Base-by-base conservation (phyloP, 2,113 vertebrate genomes). In the Brachypteracias leptosomus region DNA sequence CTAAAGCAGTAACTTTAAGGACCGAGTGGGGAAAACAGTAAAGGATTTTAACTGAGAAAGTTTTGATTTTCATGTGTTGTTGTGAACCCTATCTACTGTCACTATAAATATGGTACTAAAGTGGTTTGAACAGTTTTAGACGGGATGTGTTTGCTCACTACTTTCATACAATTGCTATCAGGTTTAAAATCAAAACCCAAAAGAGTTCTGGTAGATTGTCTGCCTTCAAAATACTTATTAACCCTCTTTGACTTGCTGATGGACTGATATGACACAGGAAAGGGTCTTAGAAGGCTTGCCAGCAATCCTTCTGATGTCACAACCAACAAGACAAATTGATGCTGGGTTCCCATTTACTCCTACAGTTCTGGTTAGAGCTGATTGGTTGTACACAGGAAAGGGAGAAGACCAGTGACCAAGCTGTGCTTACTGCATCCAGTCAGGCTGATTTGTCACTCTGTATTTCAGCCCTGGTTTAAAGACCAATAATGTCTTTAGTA, bases 391-490 rank as follows among this genome's bases (percentile, higher is more conserved):
- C 24, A 4, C 19, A 42, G 78, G 40, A 84, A 78, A 68, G 54
- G 36, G 59, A 86, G 68, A 88, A 84, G 66, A 75, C 36, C 59
- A 68, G 47, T 47, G 72, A 40, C 68, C 68, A 71, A 49, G 44
- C 57, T 75, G 21, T 88, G 36, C 33, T 63, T 82, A 8, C 51
- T 73, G 1, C 67, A 44, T 55, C 65, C 59, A 59, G 61, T 61
- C 77, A 82, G 79, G 67, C 65, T 77, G 29, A 65, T 74, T 59
- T 85, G 46, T 80, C 54, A 82, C 62, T 72, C 47, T 74, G 57
- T 78, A 51, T 89, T 91, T 96, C 80, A 93, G 68, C 42, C 67
- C 88, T 90, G 59, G 24, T 83, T 94, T 95, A 63, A 93, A 85
- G 85, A 95, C 68, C 44, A 20, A 3, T 82, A 38, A 76, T 93